phyloP scores from a whole-genome alignment of 2,888 invertebrate genomes.

The Rhamnusium bicolor region DNA sequence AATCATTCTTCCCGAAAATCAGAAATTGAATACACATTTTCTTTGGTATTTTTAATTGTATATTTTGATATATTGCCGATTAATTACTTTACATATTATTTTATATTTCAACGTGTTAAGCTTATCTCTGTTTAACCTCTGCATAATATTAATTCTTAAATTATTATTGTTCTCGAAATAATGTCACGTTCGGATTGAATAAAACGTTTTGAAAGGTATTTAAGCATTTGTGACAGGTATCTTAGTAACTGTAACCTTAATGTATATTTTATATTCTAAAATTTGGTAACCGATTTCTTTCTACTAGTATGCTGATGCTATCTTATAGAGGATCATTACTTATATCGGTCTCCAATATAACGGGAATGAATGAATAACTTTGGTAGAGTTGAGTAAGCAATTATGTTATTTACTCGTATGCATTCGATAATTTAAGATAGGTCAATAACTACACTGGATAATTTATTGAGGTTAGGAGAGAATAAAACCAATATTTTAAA shows the following conservation, averaged over 20 bases:
- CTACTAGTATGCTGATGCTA: slow-evolving; percentile 6
- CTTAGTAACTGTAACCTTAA: slow-evolving; percentile 27
- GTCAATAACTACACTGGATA: too few relatives aligned
- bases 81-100: too few relatives aligned
- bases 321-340: neutral
- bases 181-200: slow-evolving; percentile 14
- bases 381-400: neutral
- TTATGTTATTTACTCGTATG: neutral
- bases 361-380: neutral
- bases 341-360: neutral
- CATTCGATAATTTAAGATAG: neutral
- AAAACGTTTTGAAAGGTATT: slow-evolving; percentile 7
- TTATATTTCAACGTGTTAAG: neutral
- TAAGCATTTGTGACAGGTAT: slow-evolving; percentile 20
- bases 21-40: too few relatives aligned
- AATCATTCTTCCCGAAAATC: too few relatives aligned
- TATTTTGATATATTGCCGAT: too few relatives aligned
- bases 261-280: slow-evolving; percentile 25
- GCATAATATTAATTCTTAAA: neutral
- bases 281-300: slow-evolving; percentile 16
- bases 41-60: too few relatives aligned
- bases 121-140: neutral
- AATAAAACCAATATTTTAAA: too few relatives aligned
- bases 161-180: slow-evolving; percentile 5
- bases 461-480: too few relatives aligned